phyloP scores from a whole-genome alignment of 2,113 vertebrate genomes.

The Chloropsis hardwickii region DNA sequence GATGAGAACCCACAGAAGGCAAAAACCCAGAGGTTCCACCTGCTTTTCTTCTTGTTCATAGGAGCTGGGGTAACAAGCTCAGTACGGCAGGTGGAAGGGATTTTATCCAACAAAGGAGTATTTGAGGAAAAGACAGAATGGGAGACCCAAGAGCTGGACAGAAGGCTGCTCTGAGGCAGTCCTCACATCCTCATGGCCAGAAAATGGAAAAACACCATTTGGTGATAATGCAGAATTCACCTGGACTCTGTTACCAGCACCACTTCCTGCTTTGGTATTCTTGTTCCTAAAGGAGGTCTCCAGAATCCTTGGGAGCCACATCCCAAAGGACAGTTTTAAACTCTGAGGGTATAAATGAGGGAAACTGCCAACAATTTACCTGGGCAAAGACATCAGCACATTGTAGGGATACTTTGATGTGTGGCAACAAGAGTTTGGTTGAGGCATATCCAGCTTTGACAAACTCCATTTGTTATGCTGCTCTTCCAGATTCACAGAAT shows the following conservation, averaged over 20 bases:
- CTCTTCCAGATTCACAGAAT: background rate
- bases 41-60: background rate
- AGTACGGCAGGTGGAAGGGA: background rate
- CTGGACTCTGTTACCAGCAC: background rate
- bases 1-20: background rate
- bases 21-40: background rate
- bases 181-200: background rate
- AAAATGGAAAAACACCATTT: accelerated
- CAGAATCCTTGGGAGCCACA: background rate
- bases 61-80: background rate
- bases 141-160: background rate
- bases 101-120: background rate
- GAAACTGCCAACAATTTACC: background rate
- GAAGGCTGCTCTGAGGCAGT: background rate
- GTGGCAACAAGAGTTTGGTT: background rate
- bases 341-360: background rate
- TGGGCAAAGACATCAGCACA: background rate
- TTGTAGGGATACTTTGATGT: background rate
- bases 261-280: background rate
- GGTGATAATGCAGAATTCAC: background rate
- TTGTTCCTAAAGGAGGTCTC: background rate
- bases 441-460: background rate
- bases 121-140: background rate
- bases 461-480: background rate
- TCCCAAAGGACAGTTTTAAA: background rate